phyloP scores from a whole-genome alignment of 2,888 invertebrate genomes.

The Brachyptera putata region DNA sequence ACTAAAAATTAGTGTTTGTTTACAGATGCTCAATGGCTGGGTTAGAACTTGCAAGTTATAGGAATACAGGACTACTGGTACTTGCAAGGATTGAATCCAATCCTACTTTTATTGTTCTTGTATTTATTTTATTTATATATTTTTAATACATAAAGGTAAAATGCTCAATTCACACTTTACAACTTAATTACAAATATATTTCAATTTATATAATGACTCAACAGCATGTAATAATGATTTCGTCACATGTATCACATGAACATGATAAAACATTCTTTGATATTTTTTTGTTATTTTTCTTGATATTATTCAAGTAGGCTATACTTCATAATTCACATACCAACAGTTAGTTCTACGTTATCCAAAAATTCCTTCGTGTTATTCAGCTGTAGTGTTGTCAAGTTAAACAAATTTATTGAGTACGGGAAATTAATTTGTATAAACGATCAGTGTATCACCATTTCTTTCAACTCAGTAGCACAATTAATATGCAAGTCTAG shows the following conservation, averaged over 20 bases:
- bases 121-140: conserved; percentile 14
- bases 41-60: too few species aligned
- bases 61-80: too few species aligned
- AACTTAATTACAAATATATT: conserved; percentile 35
- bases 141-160: conserved; percentile 34
- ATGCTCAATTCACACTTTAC: conserved; percentile 33
- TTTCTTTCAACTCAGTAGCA: too few species aligned
- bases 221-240: conserved; percentile 31
- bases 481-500: too few species aligned
- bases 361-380: background rate
- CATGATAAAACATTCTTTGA: conserved; percentile 29
- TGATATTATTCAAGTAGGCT: conserved; percentile 15
- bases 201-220: conserved; percentile 30
- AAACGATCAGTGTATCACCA: background rate
- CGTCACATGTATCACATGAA: conserved; percentile 31
- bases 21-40: too few species aligned
- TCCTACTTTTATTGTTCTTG: background rate
- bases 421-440: background rate
- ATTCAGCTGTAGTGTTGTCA: background rate
- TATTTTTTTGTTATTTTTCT: conserved; percentile 23
- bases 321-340: conserved; percentile 17
- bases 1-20: too few species aligned
- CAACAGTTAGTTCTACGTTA: too few species aligned
- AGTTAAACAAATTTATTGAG: background rate
- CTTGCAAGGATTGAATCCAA: background rate